Evolutionary conservation across 2,888 invertebrate species (phyloP), one percentile per base, ranked within the genome.

Genomic region (Drosophila lacicola): DNA sequence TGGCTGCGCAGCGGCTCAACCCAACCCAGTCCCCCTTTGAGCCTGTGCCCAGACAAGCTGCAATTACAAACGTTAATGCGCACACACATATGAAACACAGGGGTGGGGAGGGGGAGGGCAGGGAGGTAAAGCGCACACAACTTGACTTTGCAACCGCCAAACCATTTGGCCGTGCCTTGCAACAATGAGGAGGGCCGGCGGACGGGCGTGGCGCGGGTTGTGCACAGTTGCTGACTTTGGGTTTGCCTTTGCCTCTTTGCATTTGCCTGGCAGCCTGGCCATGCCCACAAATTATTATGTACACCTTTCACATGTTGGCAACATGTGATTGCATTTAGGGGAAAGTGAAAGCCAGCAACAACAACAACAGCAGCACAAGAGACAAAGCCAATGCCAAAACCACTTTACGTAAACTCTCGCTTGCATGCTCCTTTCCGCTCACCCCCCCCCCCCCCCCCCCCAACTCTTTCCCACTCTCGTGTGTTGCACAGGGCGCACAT

Each of bases 11-110:
- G 54, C 25, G 41, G 29, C 14, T 10, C 5, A 11, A 10, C 17
- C 3, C 21, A 0, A 1, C 13, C 29, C 4, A 11, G 33, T 46
- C 60, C 34, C 10, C n/a, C 19, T 14, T 4, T n/a, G 29, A 37
- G n/a, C 29, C 53, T 63, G 57, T 49, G 67, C 49, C 54, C 70
- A 82, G 88, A 85, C 87, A 88, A 88, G 80, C 78, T 88, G 87
- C 89, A 88, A 90, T 90, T 89, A 91, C 89, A 88, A 83, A 83
- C 82, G 84, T 90, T 90, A 91, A 89, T 90, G 83, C 76, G 80
- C 83, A 70, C 68, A 66, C 76, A 70, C 42, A 42, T 39, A 49
- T 11, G 39, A 37, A 39, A 53, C 6, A 25, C 2, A 39, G 2
- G 2, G 2, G 45, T 2, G 10, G 44, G 34, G n/a, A 19, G 25